Evolutionary conservation across 2,113 vertebrate species (phyloP).

Genomic region (Coracopsis vasa): DNA sequence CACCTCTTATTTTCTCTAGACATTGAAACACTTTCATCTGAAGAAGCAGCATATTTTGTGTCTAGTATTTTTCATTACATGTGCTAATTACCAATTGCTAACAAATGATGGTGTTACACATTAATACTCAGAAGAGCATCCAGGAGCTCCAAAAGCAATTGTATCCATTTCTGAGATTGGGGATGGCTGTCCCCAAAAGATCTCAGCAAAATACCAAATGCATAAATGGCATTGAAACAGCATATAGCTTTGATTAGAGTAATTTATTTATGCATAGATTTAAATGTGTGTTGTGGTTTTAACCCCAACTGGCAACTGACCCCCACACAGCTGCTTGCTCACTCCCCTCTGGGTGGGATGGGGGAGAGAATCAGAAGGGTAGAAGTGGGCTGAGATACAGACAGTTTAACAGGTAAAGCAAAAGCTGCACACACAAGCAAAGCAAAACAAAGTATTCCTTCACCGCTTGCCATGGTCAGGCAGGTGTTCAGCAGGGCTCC

Average conservation of each 20-base stretch:
- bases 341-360: not conserved
- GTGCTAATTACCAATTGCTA: not conserved
- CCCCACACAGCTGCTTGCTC: not conserved
- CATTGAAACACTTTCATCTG: not conserved
- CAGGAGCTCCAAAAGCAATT: not conserved
- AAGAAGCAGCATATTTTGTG: not conserved
- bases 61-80: not conserved
- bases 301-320: not conserved
- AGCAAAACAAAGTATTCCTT: too few species aligned
- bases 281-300: not conserved
- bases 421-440: not conserved
- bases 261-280: not conserved
- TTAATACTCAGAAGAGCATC: not conserved
- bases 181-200: not conserved
- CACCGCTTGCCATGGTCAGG: too few species aligned
- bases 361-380: not conserved
- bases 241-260: not conserved
- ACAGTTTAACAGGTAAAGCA: not conserved
- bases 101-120: not conserved
- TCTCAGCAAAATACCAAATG: not conserved
- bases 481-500: too few species aligned
- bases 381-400: not conserved
- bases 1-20: not conserved
- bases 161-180: not conserved
- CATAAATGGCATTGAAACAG: not conserved